Conservation (phyloP, 2,888 invertebrate species). For the Gastracanthus pulcherrimus region DNA sequence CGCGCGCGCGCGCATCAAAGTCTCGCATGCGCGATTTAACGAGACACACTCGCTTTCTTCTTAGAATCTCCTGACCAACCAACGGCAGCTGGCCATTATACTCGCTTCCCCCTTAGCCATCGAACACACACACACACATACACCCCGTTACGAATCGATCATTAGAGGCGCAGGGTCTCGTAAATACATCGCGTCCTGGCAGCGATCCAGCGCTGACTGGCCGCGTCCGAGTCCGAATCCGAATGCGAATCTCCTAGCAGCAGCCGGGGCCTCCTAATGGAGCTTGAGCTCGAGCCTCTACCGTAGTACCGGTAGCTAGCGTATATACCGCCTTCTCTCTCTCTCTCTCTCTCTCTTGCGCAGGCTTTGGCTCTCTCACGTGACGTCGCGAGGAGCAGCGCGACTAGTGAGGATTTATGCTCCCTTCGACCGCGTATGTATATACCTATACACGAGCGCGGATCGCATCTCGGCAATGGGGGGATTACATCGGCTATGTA, state of each 20-base stretch:
- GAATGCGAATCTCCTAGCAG: conserved; percentile 36
- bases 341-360: background rate
- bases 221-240: conserved; percentile 27
- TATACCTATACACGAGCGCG: background rate
- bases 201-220: background rate
- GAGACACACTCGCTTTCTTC: background rate
- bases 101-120: background rate
- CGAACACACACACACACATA: background rate
- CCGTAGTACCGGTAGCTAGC: background rate
- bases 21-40: background rate
- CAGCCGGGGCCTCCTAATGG: conserved; percentile 34
- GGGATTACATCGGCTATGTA: conserved; percentile 14
- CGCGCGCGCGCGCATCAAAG: too few relatives aligned
- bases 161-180: conserved; percentile 47
- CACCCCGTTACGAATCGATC: conserved; percentile 56
- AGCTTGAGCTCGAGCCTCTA: too few relatives aligned
- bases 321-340: background rate
- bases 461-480: background rate
- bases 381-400: conserved; percentile 62
- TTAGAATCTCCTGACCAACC: background rate
- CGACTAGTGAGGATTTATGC: conserved; percentile 75
- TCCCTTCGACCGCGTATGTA: conserved; percentile 65
- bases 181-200: conserved; percentile 31
- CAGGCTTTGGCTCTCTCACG: background rate
- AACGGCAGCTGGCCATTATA: conserved; percentile 23